A percentile compares a stretch with the other conserved stretches of the same genome.
Evolutionary conservation across 1,140 invertebrate genomes (phyloP).

Genomic region (Lepidurus couesii): DNA sequence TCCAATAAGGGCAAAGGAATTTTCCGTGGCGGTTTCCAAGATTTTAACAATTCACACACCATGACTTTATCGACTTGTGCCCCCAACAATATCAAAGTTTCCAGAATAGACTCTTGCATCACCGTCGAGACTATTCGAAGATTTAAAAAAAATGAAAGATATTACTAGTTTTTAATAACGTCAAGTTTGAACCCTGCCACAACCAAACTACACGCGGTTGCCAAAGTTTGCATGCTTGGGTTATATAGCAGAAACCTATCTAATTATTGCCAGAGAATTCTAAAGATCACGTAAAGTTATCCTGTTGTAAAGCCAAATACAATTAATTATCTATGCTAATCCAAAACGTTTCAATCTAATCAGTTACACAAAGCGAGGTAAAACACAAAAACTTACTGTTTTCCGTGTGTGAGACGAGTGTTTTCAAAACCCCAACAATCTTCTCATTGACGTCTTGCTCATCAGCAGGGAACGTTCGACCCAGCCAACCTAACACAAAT

Average conservation of each 20-base stretch:
- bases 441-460: background rate
- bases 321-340: background rate
- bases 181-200: background rate
- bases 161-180: background rate
- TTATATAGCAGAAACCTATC: background rate
- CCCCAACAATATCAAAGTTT: constrained; percentile 24
- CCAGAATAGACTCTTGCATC: constrained; percentile 30
- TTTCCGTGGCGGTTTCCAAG: constrained; percentile 20
- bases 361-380: background rate
- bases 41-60: constrained; percentile 16
- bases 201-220: background rate
- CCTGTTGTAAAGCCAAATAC: background rate
- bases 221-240: background rate
- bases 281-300: too few relatives aligned
- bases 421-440: constrained; percentile 16
- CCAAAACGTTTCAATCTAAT: background rate
- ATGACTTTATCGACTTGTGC: background rate
- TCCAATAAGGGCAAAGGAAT: background rate
- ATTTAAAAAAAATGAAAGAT: background rate
- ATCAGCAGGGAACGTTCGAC: constrained; percentile 3
- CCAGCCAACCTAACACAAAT: constrained; percentile 10
- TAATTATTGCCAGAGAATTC: background rate
- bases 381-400: constrained; percentile 17
- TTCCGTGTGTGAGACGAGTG: background rate
- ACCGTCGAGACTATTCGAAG: constrained; percentile 10